These are phyloP conservation scores for Dromaius novaehollandiae DNA, from an alignment of 2,113 vertebrate species.

Conservation along the genomic window DNA sequence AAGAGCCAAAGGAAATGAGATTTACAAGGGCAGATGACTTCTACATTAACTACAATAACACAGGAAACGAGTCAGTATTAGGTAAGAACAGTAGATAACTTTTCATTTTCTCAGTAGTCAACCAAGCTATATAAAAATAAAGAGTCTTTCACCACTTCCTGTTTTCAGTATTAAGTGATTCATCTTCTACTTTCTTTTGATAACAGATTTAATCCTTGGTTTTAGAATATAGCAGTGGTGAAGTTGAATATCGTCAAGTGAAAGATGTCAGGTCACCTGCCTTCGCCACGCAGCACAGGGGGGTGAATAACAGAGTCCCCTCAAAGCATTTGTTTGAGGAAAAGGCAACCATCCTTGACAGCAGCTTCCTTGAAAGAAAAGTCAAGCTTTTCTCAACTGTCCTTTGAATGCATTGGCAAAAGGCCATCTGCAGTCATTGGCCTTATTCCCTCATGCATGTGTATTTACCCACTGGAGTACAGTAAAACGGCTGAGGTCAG, in stretches of 20 bases:
- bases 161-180: not conserved
- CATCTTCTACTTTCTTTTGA: not conserved
- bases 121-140: not conserved
- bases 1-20: not conserved
- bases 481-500: not conserved
- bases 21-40: not conserved
- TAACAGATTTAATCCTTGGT: not conserved
- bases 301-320: not conserved
- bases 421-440: not conserved
- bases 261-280: not conserved
- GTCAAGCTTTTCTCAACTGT: not conserved
- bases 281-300: rapidly evolving
- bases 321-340: not conserved
- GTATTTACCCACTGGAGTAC: not conserved
- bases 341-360: not conserved
- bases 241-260: not conserved
- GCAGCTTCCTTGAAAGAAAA: not conserved
- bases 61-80: not conserved
- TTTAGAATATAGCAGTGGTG: not conserved
- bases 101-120: not conserved
- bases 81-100: not conserved
- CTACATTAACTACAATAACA: not conserved
- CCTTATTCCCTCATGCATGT: rapidly evolving
- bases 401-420: not conserved
- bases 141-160: not conserved